Conservation (phyloP, 2,888 invertebrate genomes). For the Eupithecia subumbrata region DNA sequence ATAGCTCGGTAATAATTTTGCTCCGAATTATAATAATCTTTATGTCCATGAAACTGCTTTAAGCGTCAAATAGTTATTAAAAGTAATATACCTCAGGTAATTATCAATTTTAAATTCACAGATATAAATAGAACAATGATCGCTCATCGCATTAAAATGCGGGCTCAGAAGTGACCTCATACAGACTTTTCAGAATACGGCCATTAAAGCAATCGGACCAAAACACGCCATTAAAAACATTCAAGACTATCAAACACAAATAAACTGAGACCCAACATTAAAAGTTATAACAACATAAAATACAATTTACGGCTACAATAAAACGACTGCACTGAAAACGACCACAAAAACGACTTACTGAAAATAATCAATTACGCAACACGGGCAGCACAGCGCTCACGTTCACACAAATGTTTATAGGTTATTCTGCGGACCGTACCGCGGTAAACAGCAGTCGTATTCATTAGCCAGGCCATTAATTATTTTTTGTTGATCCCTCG, state of each 20-base stretch:
- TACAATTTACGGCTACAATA: slow-evolving; percentile 28
- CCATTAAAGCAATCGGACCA: slow-evolving; percentile 25
- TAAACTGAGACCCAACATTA: slow-evolving; percentile 34
- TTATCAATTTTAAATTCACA: neutral
- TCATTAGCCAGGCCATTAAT: slow-evolving; percentile 78
- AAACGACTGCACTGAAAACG: slow-evolving; percentile 38
- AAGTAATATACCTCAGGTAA: neutral
- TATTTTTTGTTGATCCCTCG: slow-evolving; percentile 76
- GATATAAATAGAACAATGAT: slow-evolving; percentile 6
- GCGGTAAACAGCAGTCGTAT: slow-evolving; percentile 65
- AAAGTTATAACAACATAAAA: slow-evolving; percentile 35
- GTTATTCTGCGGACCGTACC: slow-evolving; percentile 46
- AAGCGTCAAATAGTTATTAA: no score
- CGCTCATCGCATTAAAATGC: neutral
- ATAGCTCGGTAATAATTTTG: neutral
- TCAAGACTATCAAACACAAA: slow-evolving; percentile 30
- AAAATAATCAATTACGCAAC: slow-evolving; percentile 42
- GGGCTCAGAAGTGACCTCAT: slow-evolving; percentile 7
- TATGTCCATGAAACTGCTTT: no score
- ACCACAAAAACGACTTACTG: slow-evolving; percentile 32
- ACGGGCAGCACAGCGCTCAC: slow-evolving; percentile 16
- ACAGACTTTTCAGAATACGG: slow-evolving; percentile 8
- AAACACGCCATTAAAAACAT: slow-evolving; percentile 14
- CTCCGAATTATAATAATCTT: neutral
- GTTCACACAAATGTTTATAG: slow-evolving; percentile 39